Conservation (phyloP, 2,888 invertebrate species). For the Macroteleia sp. region DNA sequence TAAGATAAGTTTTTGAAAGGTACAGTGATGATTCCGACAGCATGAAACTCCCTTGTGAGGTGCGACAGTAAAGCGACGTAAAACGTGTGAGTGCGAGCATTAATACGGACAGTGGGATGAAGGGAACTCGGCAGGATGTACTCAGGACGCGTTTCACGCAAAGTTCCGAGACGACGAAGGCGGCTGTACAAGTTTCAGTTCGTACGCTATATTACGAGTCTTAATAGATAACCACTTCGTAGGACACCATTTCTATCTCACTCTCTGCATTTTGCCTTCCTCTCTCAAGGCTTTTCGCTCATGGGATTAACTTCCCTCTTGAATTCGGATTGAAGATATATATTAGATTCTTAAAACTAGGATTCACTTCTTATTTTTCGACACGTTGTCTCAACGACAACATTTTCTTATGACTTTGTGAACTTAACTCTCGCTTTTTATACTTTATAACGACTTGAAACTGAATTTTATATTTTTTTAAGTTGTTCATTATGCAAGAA, state of each 20-base stretch:
- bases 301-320: conserved; percentile 43
- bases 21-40: conserved; percentile 23
- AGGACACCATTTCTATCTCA: conserved; percentile 67
- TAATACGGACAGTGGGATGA: conserved; percentile 76
- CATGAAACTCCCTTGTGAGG: conserved; percentile 35
- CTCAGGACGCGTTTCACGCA: conserved; percentile 77
- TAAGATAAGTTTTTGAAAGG: conserved; percentile 42
- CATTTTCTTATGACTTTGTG: conserved; percentile 1
- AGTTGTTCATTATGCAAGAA: conserved; percentile 46
- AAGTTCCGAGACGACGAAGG: conserved; percentile 74
- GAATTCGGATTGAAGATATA: conserved; percentile 22
- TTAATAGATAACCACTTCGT: conserved; percentile 76
- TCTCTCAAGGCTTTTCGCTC: conserved; percentile 30
- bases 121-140: conserved; percentile 74
- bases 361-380: conserved; percentile 32
- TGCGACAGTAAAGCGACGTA: conserved; percentile 63
- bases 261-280: not conserved
- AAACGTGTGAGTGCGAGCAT: conserved; percentile 69
- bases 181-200: conserved; percentile 75
- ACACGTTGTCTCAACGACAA: conserved; percentile 3
- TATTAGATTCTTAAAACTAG: conserved; percentile 12
- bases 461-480: conserved; percentile 33
- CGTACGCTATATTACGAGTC: conserved; percentile 69
- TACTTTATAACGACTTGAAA: conserved; percentile 5
- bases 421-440: conserved; percentile 1